Evolutionary conservation across 2,797 vertebrate species (phyloP), one percentile per base, ranked within the genome.

Genomic region (Pseudochromis fuscus): DNA sequence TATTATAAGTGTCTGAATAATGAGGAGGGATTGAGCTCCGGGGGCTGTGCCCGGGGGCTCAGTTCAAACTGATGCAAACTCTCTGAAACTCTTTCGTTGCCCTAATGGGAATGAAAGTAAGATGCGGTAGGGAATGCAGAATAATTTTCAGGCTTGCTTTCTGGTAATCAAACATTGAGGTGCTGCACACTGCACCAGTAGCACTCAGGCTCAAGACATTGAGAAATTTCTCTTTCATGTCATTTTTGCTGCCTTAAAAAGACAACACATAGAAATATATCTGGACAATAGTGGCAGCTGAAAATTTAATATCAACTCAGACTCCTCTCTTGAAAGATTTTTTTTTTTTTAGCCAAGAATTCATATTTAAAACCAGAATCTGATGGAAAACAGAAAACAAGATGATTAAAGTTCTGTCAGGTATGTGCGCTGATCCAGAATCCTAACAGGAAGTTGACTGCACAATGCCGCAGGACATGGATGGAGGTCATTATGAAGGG

Each of bases 11-110:
- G 64, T 72, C 62, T 75, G 76, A 79, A 84, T 82, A 87, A 83
- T 65, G 31, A 88, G 70, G 78, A 57, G 59, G 42, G 71, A 71
- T 86, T 77, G 74, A 74, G 77, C 76, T 86, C 57, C 62, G 7
- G 28, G 73, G 80, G 79, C 71, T 78, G 63, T 28, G 67, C 85
- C 82, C 30, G 49, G 57, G 74, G 87, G 72, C 79, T 89, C 27
- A 48, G 78, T 82, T 81, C 79, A 86, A 84, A 88, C 85, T 92
- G 91, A 93, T 81, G 89, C 89, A 92, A 93, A 90, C 86, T 63
- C 71, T 69, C 49, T 82, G 89, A 91, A 92, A 92, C 73, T 71
- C 71, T 66, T 74, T 52, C 21, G 12, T 60, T 58, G 50, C 49
- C 46, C 33, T 66, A 44, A 51, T 25, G 1, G 51, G 59, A 78